Evolutionary conservation across 2,113 vertebrate genomes (phyloP).

Genomic region (Aplodontia rufa): DNA sequence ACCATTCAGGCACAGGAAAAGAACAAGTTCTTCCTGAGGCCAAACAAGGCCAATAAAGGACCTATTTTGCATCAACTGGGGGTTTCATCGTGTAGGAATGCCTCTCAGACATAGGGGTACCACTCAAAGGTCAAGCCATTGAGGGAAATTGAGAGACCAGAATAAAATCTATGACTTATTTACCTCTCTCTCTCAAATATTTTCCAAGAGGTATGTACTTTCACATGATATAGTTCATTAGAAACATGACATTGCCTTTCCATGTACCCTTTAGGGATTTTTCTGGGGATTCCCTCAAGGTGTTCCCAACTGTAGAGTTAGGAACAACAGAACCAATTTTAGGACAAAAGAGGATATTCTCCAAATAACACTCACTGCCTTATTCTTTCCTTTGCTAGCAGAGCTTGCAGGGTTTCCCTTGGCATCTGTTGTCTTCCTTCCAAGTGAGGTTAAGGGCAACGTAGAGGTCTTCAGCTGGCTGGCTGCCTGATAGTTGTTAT

Average conservation of each 20-base stretch:
- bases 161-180: background rate
- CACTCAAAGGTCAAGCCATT: background rate
- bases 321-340: background rate
- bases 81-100: background rate
- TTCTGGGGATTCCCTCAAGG: background rate
- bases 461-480: conserved; percentile 83
- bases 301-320: background rate
- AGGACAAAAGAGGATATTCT: conserved; percentile 36
- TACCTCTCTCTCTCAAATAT: background rate
- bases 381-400: conserved; percentile 90
- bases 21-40: conserved; percentile 1
- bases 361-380: conserved; percentile 88
- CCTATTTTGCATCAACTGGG: background rate
- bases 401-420: conserved; percentile 85
- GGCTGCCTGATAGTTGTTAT: conserved; percentile 87
- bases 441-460: conserved; percentile 87
- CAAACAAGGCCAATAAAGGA: background rate
- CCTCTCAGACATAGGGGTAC: background rate
- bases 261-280: background rate
- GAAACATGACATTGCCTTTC: background rate
- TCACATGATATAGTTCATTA: background rate
- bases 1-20: background rate
- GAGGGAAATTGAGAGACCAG: background rate
- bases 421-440: conserved; percentile 88
- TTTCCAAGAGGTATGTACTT: background rate